Base-by-base conservation (phyloP, 2,797 vertebrate species). In the Yasuhikotakia modesta region DNA sequence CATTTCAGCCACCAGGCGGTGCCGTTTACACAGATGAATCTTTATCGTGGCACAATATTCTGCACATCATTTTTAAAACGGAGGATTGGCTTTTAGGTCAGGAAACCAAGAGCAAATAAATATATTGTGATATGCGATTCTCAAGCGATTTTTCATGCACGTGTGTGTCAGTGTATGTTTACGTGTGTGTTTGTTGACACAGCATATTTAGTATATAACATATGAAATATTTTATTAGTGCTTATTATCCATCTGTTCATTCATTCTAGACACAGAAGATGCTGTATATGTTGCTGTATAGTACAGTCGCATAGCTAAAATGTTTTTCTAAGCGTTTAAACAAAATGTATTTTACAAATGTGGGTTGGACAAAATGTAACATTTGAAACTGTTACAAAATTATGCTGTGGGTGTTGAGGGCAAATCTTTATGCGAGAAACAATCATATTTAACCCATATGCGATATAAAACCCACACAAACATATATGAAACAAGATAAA, bases 161-260 rank as follows among this genome's bases (percentile, higher is more conserved):
- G 55, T 24, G 13, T 30, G 43, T 57, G 63, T 70, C 1, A 66
- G 64, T 17, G 13, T 52, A 43, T 68, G 63, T 68, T 60, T 32
- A 48, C 63, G 46, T 68, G 55, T 27, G 27, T 27, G 27, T 19
- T 1, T 63, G 27, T 50, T 24, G 19, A 52, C 68, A 11, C 64
- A 45, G 57, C 48, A 43, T 57, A 76, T 69, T 76, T 32, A 76
- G 35, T 65, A 35, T 45, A 35, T 57, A 58, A 58, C 46, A 35
- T 46, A 75, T 76, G 57, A 80, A 80, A 57, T 76, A 74, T 70
- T 61, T 16, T 61, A 61, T 70, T 21, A 16, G 66, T 50, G 10
- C 66, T 50, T 50, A 27, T 50, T 27, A 63, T 71, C 76, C 67
- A 78, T 78, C 27, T 71, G 76, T 78, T 77, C 58, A 55, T 71